Evolutionary conservation across 2,888 invertebrate species (phyloP).

Genomic region (Hydropsyche betteni): DNA sequence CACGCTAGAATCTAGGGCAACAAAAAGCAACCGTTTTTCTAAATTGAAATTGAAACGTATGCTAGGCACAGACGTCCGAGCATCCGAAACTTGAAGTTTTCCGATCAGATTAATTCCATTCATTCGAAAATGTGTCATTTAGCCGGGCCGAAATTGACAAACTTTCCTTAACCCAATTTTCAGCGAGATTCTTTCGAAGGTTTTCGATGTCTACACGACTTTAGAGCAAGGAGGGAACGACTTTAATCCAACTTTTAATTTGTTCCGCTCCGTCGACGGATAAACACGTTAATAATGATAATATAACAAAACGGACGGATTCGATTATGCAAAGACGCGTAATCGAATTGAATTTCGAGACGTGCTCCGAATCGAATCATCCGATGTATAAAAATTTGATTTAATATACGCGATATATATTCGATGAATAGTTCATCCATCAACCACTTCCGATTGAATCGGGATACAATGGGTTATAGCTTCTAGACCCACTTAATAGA

Average conservation of each 20-base stretch:
- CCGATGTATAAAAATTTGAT: no score
- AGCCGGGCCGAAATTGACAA: constrained; percentile 28
- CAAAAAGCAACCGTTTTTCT: neutral
- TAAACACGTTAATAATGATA: constrained; percentile 19
- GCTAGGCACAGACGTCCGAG: neutral
- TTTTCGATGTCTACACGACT: constrained; percentile 4
- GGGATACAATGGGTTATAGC: no score
- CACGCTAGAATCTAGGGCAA: neutral
- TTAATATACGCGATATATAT: no score
- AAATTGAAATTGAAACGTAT: neutral
- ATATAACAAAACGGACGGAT: neutral
- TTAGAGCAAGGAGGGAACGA: neutral
- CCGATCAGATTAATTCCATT: constrained; percentile 31
- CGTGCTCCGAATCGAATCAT: no score
- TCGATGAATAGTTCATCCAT: no score
- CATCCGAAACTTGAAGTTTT: neutral
- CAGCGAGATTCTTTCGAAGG: constrained; percentile 20
- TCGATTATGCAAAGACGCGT: constrained; percentile 3
- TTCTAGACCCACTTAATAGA: no score
- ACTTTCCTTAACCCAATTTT: constrained; percentile 32
- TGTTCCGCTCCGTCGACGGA: constrained; percentile 23
- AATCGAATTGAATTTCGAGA: no score
- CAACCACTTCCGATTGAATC: no score
- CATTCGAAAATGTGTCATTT: constrained; percentile 29
- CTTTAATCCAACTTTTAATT: constrained; percentile 31